These are phyloP conservation scores for Sapayoa aenigma DNA, from an alignment of 2,113 vertebrate genomes.

Conservation along the genomic window DNA sequence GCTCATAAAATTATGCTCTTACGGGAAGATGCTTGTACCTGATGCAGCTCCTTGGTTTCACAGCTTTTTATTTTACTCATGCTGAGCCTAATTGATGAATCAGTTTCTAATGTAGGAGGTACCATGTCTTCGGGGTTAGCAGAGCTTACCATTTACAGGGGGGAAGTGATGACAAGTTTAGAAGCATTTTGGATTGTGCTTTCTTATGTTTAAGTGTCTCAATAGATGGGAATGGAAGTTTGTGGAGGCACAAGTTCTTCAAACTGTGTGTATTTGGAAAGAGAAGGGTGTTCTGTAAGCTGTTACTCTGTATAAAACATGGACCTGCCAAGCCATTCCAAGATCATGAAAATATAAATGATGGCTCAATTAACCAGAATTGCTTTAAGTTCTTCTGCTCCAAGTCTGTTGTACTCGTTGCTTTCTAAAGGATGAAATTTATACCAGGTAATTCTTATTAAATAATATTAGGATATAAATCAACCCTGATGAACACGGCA, in stretches of 20 bases:
- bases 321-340: not conserved
- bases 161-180: not conserved
- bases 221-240: not conserved
- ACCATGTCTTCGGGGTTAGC: not conserved
- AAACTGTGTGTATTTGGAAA: not conserved
- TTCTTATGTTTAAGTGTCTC: not conserved
- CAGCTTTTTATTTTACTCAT: not conserved
- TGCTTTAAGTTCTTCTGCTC: not conserved
- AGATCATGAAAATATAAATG: not conserved
- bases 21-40: not conserved
- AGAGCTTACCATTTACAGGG: not conserved
- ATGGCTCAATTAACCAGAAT: not conserved
- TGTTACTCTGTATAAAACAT: not conserved
- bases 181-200: not conserved
- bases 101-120: not conserved
- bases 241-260: not conserved
- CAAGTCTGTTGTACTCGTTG: not conserved
- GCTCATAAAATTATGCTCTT: not conserved
- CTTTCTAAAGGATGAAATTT: not conserved
- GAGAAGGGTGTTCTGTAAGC: not conserved
- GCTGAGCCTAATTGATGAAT: not conserved
- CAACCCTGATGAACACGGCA: not conserved
- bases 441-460: not conserved
- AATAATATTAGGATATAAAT: not conserved
- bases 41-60: not conserved